Evolutionary conservation across 2,888 invertebrate species (phyloP).

Genomic region (Drosophila flavopinicola): DNA sequence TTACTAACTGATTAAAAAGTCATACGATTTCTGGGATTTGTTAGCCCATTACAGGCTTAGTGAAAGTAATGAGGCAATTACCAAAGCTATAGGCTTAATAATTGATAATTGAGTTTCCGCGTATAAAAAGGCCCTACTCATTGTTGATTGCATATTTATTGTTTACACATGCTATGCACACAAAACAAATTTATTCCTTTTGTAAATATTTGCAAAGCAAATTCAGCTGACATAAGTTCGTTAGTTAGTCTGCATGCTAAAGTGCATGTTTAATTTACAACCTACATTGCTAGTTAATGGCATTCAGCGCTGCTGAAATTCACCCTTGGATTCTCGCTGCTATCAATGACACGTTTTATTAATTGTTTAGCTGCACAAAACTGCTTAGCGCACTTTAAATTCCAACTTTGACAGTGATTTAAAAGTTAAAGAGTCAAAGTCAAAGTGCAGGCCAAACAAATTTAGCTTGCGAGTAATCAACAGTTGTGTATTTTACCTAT

Average conservation of each 20-base stretch:
- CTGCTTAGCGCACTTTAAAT: constrained; percentile 39
- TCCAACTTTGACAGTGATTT: constrained; percentile 22
- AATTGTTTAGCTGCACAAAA: constrained; percentile 9
- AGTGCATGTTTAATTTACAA: background rate
- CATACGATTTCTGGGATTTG: constrained; percentile 33
- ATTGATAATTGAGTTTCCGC: constrained; percentile 19
- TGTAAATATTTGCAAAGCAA: too few relatives aligned
- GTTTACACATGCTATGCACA: too few relatives aligned
- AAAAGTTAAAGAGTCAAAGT: constrained; percentile 1
- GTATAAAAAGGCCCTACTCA: too few relatives aligned
- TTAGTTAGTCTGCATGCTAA: background rate
- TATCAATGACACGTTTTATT: constrained; percentile 26
- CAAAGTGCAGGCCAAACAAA: background rate
- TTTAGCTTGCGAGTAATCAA: background rate
- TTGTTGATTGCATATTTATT: too few relatives aligned
- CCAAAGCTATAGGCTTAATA: background rate
- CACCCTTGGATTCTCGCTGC: constrained; percentile 13
- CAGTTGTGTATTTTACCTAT: background rate
- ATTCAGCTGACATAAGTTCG: too few relatives aligned
- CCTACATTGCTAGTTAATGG: background rate
- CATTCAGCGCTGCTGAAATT: background rate
- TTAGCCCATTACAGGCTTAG: constrained; percentile 31
- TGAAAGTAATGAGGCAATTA: constrained; percentile 11
- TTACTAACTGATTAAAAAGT: constrained; percentile 29
- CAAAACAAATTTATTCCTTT: too few relatives aligned